Percentiles rank a stretch among this genome's conserved stretches.
Evolutionary conservation across 2,113 vertebrate genomes (phyloP).

Genomic region (Archocentrus centrarchus): DNA sequence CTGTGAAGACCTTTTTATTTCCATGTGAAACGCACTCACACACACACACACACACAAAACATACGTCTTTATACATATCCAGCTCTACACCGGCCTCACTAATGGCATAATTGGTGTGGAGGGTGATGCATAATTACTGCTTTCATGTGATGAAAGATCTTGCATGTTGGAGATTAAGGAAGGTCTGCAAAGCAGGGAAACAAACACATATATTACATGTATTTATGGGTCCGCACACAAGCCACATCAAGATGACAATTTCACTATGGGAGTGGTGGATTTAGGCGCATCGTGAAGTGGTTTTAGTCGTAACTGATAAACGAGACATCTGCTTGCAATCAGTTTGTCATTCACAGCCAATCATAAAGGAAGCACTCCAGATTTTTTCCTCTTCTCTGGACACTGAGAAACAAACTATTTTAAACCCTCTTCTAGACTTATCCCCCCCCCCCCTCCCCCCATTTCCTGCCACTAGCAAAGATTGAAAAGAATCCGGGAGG

Average conservation of each 20-base stretch:
- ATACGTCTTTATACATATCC: not conserved
- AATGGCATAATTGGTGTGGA: constrained; percentile 68
- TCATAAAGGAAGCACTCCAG: not conserved
- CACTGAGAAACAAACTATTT: not conserved
- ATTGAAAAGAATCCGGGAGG: not conserved
- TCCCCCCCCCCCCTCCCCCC: not conserved
- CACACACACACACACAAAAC: not conserved
- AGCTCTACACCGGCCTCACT: constrained; percentile 25
- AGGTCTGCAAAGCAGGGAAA: constrained; percentile 6
- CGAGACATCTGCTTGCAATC: constrained; percentile 44
- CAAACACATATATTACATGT: constrained; percentile 12
- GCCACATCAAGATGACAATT: constrained; percentile 9
- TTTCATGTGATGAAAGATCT: constrained; percentile 52
- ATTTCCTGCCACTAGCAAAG: not conserved
- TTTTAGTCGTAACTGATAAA: constrained; percentile 36
- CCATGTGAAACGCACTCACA: constrained; percentile 14
- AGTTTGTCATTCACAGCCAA: constrained; percentile 12
- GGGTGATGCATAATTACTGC: constrained; percentile 67
- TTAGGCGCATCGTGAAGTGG: not conserved
- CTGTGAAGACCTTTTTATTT: constrained; percentile 12
- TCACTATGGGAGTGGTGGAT: not conserved
- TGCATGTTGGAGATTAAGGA: constrained; percentile 48
- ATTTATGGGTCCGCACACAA: not conserved
- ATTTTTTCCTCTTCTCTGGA: not conserved
- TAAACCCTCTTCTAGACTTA: not conserved